Percentiles rank a stretch among this genome's conserved stretches.
phyloP scores from a whole-genome alignment of 2,888 invertebrate genomes.

The Perizoma flavofasciatum region DNA sequence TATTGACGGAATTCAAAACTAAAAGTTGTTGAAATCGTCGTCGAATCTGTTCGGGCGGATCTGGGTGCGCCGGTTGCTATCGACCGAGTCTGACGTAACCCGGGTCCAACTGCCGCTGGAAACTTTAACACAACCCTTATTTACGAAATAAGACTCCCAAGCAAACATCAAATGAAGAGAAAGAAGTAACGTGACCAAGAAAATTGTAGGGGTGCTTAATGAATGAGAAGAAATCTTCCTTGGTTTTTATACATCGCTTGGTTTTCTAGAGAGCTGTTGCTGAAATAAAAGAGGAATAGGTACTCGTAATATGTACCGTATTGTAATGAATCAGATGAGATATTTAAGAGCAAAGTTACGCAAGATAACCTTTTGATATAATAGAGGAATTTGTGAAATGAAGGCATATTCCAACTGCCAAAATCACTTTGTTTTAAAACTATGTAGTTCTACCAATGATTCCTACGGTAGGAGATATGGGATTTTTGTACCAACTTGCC shows the following conservation, averaged over 20 bases:
- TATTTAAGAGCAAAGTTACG: neutral
- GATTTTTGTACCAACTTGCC: no score
- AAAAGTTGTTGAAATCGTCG: conserved; percentile 59
- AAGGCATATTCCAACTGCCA: no score
- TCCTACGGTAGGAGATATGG: no score
- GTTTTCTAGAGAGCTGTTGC: conserved; percentile 4
- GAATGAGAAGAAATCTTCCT: conserved; percentile 27
- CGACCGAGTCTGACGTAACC: conserved; percentile 71
- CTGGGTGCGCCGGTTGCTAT: conserved; percentile 58
- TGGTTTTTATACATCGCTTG: conserved; percentile 1
- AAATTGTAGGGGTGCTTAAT: conserved; percentile 31
- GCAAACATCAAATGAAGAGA: conserved; percentile 37
- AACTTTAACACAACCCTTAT: conserved; percentile 46
- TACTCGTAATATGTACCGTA: neutral
- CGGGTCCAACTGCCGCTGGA: conserved; percentile 42
- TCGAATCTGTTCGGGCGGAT: conserved; percentile 39
- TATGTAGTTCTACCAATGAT: no score
- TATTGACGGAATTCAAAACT: conserved; percentile 46
- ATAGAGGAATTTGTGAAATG: no score
- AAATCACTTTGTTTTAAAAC: no score
- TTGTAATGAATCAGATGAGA: conserved; percentile 2
- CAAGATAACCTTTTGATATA: no score
- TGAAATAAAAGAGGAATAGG: conserved; percentile 8
- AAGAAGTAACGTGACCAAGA: conserved; percentile 28
- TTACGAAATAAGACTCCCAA: conserved; percentile 45